A percentile compares a stretch with the other conserved stretches of the same genome.
These are phyloP conservation scores for Pygocentrus nattereri DNA, from an alignment of 2,797 vertebrate genomes.

Conservation along the genomic window DNA sequence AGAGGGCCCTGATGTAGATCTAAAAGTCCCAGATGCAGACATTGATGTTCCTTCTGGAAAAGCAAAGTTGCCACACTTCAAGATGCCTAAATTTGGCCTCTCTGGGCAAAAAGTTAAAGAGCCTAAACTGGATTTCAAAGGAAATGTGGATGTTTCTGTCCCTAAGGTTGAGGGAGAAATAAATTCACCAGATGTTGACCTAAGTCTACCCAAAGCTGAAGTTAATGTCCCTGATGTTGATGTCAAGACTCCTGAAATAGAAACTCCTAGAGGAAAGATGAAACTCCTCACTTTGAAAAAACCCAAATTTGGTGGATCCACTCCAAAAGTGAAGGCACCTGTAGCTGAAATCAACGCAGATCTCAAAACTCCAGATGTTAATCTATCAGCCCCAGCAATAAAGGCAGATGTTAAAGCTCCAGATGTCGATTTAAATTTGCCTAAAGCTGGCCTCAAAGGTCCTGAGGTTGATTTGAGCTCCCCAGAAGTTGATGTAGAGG, in stretches of 20 bases:
- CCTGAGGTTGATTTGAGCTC: constrained; percentile 56
- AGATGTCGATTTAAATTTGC: constrained; percentile 65
- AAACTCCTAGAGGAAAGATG: constrained; percentile 48
- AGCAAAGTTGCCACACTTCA: constrained; percentile 48
- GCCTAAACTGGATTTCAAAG: constrained; percentile 34
- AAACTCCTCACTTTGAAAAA: constrained; percentile 57
- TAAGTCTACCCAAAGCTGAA: constrained; percentile 59
- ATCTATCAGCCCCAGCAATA: constrained; percentile 65
- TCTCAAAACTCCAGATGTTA: constrained; percentile 59
- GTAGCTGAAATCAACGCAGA: constrained; percentile 48
- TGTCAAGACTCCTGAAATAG: constrained; percentile 47
- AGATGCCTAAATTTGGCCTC: constrained; percentile 45
- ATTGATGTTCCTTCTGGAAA: constrained; percentile 46
- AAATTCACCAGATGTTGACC: constrained; percentile 28
- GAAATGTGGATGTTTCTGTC: constrained; percentile 36
- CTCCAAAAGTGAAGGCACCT: constrained; percentile 49
- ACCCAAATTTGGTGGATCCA: constrained; percentile 37
- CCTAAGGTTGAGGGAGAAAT: constrained; percentile 41
- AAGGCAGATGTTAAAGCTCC: constrained; percentile 63
- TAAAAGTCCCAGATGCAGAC: constrained; percentile 49
- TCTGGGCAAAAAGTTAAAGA: constrained; percentile 36
- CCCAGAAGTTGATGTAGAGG: constrained; percentile 62
- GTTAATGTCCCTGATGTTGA: constrained; percentile 41
- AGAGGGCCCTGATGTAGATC: constrained; percentile 45
- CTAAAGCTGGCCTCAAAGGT: constrained; percentile 59